Conservation (phyloP, 2,888 invertebrate species). For the Tipula unca region DNA sequence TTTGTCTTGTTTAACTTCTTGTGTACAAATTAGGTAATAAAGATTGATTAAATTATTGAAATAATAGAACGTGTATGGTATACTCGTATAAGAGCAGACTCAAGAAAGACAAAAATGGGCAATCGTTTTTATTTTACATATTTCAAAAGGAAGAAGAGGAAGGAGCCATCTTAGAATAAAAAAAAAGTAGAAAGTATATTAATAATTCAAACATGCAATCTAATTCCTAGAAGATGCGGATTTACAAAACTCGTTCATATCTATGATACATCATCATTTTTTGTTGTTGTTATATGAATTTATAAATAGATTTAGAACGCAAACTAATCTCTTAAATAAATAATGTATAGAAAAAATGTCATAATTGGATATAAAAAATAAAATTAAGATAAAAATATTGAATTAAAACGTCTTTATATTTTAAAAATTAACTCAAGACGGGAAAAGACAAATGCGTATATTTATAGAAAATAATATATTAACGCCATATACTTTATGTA, state of each 20-base stretch:
- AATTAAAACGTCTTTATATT: neutral
- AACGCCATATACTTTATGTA: neutral
- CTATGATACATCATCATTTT: neutral
- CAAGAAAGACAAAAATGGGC: neutral
- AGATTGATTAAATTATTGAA: neutral
- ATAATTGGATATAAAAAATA: neutral
- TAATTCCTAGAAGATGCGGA: neutral
- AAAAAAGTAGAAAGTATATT: neutral
- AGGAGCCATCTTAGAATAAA: neutral
- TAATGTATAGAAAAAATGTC: neutral
- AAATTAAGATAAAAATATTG: neutral
- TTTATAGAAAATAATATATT: neutral
- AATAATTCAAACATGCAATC: neutral
- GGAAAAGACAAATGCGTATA: neutral
- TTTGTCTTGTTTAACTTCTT: neutral
- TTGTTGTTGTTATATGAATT: neutral
- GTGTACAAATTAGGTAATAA: neutral
- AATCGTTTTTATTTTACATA: neutral
- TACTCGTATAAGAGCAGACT: neutral
- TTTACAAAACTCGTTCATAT: neutral
- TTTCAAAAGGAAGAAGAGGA: neutral
- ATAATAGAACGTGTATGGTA: neutral
- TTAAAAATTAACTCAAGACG: neutral
- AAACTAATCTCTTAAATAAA: neutral
- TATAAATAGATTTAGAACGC: neutral